These are phyloP conservation scores for Antheraea mylitta DNA, from an alignment of 1,140 invertebrate species.

Conservation along the genomic window DNA sequence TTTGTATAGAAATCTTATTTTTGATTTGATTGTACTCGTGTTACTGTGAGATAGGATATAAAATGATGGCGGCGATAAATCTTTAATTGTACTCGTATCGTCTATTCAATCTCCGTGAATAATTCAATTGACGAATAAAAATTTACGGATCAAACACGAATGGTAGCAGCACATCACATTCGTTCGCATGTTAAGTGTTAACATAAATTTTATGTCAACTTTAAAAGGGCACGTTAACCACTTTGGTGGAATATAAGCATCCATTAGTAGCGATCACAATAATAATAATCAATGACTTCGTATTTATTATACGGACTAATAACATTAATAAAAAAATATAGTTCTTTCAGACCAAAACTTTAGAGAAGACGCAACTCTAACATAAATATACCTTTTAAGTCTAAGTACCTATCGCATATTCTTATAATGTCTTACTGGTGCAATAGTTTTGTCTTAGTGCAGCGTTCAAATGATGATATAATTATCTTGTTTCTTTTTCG, in stretches of 20 bases:
- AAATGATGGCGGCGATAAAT: slow-evolving; percentile 42
- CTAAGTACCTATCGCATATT: too few relatives aligned
- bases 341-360: too few relatives aligned
- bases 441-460: too few relatives aligned
- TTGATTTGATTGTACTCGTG: slow-evolving; percentile 2
- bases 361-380: too few relatives aligned
- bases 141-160: slow-evolving; percentile 15
- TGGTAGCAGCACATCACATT: slow-evolving; percentile 12
- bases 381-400: too few relatives aligned
- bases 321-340: too few relatives aligned
- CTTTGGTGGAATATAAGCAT: slow-evolving; percentile 24
- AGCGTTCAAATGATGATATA: too few relatives aligned
- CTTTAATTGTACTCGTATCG: slow-evolving; percentile 49
- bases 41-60: slow-evolving; percentile 14
- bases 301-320: too few relatives aligned
- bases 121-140: slow-evolving; percentile 24
- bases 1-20: not conserved
- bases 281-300: too few relatives aligned
- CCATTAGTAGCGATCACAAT: slow-evolving; percentile 20
- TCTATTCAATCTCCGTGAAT: slow-evolving; percentile 38
- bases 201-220: slow-evolving; percentile 21
- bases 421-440: too few relatives aligned
- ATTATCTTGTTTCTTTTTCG: too few relatives aligned
- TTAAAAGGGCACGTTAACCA: slow-evolving; percentile 20
- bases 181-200: slow-evolving; percentile 20